These are phyloP conservation scores for Helleia helle DNA, from an alignment of 2,888 invertebrate genomes.

Conservation along the genomic window DNA sequence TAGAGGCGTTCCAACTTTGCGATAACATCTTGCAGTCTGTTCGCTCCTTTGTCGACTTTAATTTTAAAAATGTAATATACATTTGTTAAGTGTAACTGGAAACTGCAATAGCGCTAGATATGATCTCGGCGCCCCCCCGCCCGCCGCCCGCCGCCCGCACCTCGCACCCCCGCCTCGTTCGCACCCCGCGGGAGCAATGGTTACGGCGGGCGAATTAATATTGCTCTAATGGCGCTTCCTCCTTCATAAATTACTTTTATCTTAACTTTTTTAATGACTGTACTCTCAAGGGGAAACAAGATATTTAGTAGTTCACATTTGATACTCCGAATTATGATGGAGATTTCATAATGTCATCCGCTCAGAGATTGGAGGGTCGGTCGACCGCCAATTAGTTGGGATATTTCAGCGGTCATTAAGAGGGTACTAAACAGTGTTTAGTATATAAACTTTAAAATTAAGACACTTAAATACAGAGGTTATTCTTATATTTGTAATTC, in stretches of 20 bases:
- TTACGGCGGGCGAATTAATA: constrained; percentile 17
- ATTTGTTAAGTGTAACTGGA: background rate
- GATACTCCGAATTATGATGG: background rate
- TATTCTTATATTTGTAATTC: too few relatives aligned
- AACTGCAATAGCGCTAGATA: constrained; percentile 8
- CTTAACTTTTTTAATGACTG: constrained; percentile 32
- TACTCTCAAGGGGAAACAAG: constrained; percentile 15
- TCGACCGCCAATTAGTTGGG: too few relatives aligned
- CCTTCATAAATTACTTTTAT: constrained; percentile 57
- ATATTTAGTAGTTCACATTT: constrained; percentile 4
- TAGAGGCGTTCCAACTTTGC: too few relatives aligned
- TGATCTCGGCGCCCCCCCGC: constrained; percentile 10
- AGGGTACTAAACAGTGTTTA: too few relatives aligned
- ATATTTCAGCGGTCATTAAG: too few relatives aligned
- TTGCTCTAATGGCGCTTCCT: constrained; percentile 45
- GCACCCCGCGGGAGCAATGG: constrained; percentile 18
- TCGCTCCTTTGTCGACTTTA: constrained; percentile 1
- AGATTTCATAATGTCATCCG: too few relatives aligned
- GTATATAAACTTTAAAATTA: too few relatives aligned
- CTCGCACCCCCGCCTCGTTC: too few relatives aligned
- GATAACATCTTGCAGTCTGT: background rate
- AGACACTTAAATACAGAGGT: too few relatives aligned
- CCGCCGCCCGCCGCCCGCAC: constrained; percentile 14
- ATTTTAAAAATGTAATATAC: constrained; percentile 1
- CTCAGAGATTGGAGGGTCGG: too few relatives aligned